Evolutionary conservation across 2,888 invertebrate genomes (phyloP).

Genomic region (Steinernema scapterisci): DNA sequence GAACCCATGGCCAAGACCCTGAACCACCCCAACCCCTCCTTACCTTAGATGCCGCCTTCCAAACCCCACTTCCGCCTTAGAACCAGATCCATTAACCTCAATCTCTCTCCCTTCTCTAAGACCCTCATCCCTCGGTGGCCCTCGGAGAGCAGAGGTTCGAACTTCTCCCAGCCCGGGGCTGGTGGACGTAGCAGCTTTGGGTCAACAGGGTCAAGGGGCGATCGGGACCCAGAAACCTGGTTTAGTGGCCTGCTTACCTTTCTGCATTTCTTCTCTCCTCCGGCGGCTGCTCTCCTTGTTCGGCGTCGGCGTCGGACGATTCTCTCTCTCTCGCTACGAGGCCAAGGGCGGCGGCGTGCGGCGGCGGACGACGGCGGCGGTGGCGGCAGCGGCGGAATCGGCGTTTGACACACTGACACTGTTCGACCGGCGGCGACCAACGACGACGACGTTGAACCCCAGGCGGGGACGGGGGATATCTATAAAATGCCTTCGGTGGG

Average conservation of each 20-base stretch:
- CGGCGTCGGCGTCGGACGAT: slow-evolving; percentile 4
- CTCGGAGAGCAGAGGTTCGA: not conserved
- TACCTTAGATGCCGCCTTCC: too few species aligned
- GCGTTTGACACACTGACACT: slow-evolving; percentile 31
- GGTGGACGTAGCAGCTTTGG: not conserved
- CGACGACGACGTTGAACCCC: too few species aligned
- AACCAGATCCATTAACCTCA: too few species aligned
- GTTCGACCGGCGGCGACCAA: not conserved
- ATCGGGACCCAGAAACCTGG: slow-evolving; percentile 35
- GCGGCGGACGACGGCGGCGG: slow-evolving; percentile 28
- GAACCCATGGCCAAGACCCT: too few species aligned
- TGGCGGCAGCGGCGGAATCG: slow-evolving; percentile 28
- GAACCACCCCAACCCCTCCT: too few species aligned
- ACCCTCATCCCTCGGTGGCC: slow-evolving; percentile 8
- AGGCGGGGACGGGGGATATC: slow-evolving; percentile 10
- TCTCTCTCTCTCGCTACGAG: not conserved
- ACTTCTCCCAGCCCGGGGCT: not conserved
- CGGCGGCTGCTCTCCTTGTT: too few species aligned
- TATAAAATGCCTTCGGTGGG: slow-evolving; percentile 33
- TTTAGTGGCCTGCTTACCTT: slow-evolving; percentile 35
- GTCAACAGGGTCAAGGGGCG: slow-evolving; percentile 28
- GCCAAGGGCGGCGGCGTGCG: slow-evolving; percentile 31
- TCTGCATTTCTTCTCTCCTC: slow-evolving; percentile 33
- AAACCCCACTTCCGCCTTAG: too few species aligned
- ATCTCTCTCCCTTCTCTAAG: too few species aligned